A percentile compares a stretch with the other conserved stretches of the same genome.
Evolutionary conservation across 2,113 vertebrate genomes (phyloP).

Genomic region (Xiphophorus maculatus): DNA sequence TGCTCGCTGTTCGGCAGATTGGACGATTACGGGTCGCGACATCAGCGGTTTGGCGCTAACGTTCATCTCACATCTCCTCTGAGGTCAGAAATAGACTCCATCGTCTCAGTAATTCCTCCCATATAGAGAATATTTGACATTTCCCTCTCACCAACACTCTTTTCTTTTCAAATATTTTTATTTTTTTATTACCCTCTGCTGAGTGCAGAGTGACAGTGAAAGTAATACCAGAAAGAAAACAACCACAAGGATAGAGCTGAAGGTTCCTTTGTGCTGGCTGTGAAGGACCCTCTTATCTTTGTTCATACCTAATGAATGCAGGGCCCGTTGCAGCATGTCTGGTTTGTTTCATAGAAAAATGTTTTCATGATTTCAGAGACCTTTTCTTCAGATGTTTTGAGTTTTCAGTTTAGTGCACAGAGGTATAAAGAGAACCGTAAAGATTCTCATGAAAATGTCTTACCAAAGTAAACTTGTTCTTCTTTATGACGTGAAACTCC

Average conservation of each 20-base stretch:
- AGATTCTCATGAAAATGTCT: neutral
- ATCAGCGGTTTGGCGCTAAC: constrained; percentile 15
- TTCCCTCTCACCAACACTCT: constrained; percentile 35
- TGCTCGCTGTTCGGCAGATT: constrained; percentile 32
- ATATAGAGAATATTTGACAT: constrained; percentile 43
- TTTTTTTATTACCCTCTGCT: constrained; percentile 7
- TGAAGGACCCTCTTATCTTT: constrained; percentile 11
- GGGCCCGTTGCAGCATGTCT: neutral
- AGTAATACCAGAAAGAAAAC: constrained; percentile 13
- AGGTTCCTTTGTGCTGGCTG: constrained; percentile 8
- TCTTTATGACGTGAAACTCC: neutral
- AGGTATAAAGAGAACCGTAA: neutral
- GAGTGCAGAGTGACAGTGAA: constrained; percentile 9
- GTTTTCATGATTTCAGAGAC: neutral
- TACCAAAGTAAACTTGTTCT: neutral
- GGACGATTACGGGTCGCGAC: constrained; percentile 62
- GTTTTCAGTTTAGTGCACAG: neutral
- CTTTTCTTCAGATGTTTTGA: neutral
- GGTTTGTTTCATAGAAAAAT: neutral
- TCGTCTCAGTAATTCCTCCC: constrained; percentile 19
- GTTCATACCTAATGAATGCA: constrained; percentile 7
- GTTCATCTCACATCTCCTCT: constrained; percentile 49
- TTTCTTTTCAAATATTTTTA: constrained; percentile 11
- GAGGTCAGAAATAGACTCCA: constrained; percentile 58
- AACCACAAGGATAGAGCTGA: neutral